These are phyloP conservation scores for Acropora yongei DNA, from an alignment of 64 coral and sea anemone genomes.

Conservation along the genomic window DNA sequence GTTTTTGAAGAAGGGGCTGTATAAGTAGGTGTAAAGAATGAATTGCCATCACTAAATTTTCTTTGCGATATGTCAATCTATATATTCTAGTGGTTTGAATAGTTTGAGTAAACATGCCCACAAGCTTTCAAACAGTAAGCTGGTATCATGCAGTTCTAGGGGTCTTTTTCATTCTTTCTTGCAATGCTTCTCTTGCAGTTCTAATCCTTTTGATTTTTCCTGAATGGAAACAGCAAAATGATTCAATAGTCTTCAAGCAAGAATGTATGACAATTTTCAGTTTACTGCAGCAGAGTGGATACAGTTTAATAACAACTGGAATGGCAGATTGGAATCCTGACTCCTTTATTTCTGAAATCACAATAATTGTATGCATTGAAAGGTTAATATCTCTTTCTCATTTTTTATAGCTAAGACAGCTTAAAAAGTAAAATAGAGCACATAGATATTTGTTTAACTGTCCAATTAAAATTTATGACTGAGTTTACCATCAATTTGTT, in stretches of 20 bases:
- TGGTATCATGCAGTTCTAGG: background rate
- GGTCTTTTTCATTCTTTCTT: background rate
- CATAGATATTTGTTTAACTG: background rate
- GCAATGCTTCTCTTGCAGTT: background rate
- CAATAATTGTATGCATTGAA: background rate
- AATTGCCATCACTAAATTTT: no score
- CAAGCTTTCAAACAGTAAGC: background rate
- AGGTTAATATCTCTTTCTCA: no score
- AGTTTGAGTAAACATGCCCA: background rate
- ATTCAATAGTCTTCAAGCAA: no score
- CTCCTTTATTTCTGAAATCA: constrained; percentile 32
- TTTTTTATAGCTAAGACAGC: background rate
- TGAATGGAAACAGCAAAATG: no score
- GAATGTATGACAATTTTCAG: no score
- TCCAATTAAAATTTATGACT: background rate
- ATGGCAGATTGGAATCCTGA: constrained; percentile 43
- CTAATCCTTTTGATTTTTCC: no score
- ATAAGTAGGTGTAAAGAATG: no score
- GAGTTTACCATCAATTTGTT: constrained; percentile 46
- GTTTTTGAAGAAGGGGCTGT: no score
- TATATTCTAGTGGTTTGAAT: background rate
- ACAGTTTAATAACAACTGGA: constrained; percentile 50
- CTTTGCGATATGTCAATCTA: no score
- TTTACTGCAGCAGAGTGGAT: constrained; percentile 7
- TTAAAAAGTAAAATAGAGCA: background rate